Evolutionary conservation across 2,888 invertebrate species (phyloP), one percentile per base, ranked within the genome.

Genomic region (Chrysolina haemoptera): DNA sequence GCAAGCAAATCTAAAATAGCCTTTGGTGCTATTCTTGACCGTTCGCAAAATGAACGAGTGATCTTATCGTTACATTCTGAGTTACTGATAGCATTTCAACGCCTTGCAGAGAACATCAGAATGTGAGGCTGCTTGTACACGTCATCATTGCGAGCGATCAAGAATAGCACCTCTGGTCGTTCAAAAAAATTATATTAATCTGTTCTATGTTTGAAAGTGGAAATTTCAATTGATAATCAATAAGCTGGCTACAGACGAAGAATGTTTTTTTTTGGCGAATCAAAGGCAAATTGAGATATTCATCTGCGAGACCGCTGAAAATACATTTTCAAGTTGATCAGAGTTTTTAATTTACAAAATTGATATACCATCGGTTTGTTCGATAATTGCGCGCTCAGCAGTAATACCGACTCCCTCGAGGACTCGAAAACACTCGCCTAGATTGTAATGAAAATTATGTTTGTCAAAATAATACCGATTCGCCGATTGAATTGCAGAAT

Each of bases 321-420:
- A 50, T 50, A 59, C 35, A 35, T 27, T 59, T n/a, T n/a, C 35
- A 9, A 59, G 59, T 35, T 67, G 40, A 75, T 75, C 64, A 64
- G 50, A 66, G 65, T 71, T 81, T 82, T 85, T 85, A 85, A 85
- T 86, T 86, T 85, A 82, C 83, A 84, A 87, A 87, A 87, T 87
- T 86, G 86, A 87, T 86, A 86, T 85, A 83, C 84, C 85, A 86
- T n/a, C n/a, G n/a, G 87, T 87, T 87, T 86, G 84, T 83, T 82
- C 86, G 83, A 87, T 87, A 88, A 88, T 88, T 87, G 88, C 85
- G 86, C 87, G 84, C 84, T 86, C 87, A 85, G 86, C 87, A 84
- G 86, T 87, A 85, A 85, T 84, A 81, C 83, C 81, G 80, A 76
- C 71, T 80, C 79, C 81, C 81, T 67, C 43, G 67, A 78, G 81